Evolutionary conservation across 2,888 invertebrate genomes (phyloP), one percentile per base, ranked within the genome.

Genomic region (Drosophila nigricruria): DNA sequence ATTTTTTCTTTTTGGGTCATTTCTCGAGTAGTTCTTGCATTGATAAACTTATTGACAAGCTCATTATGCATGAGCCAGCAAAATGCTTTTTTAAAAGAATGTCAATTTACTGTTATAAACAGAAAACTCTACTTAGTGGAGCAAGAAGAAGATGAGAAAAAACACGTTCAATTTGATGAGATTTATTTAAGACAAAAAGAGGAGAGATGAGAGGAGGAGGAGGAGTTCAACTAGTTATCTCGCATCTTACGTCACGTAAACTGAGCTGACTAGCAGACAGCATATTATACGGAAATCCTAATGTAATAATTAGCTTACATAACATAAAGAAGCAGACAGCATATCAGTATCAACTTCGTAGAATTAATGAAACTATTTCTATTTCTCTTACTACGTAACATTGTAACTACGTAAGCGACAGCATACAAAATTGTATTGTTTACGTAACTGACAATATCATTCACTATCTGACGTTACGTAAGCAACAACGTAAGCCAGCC

Each of bases 21-120:
- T 63, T 57, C 47, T 60, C 56, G 59, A 80, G 84, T 87, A 74
- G 77, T 86, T 83, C 65, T 73, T 77, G 70, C 50, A 67, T 78
- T 84, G 88, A 87, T 87, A 82, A 80, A 87, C 78, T 76, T 84
- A 87, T 82, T 87, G 87, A 87, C 84, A 85, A 76, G 78, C 80
- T 87, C 74, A 82, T 85, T 82, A 84, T 80, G 75, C 72, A 76
- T 60, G 18, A 40, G 52, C 36, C 43, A 23, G 43, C 45, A 36
- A 40, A 62, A 70, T 61, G 40, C 20, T 27, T 40, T 69, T 60
- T 73, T 59, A 52, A 40, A 42, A 45, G 30, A 36, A 38, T 42
- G 30, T 20, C 45, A 50, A 54, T 25, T 65, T 43, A 57, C 47
- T 47, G 36, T 12, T 47, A 47, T 25, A 47, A 38, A 23, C 23